Evolutionary conservation across 2,888 invertebrate species (phyloP).

Genomic region (Amphipoea oculea): DNA sequence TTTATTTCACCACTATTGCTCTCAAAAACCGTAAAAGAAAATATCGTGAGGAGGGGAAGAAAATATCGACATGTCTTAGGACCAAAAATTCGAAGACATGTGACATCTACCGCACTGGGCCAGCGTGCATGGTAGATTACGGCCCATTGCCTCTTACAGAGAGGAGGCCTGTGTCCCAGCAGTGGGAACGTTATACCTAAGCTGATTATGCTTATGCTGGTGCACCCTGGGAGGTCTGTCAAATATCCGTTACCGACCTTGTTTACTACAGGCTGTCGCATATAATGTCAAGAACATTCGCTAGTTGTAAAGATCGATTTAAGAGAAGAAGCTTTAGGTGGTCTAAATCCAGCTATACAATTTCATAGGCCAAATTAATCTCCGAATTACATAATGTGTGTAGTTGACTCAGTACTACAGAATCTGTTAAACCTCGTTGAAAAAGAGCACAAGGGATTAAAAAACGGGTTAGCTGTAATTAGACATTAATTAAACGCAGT

Average conservation of each 20-base stretch:
- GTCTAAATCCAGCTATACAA: neutral
- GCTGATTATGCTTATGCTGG: neutral
- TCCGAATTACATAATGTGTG: neutral
- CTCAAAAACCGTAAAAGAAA: too few species aligned
- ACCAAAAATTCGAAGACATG: too few species aligned
- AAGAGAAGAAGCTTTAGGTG: neutral
- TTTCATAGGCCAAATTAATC: too few species aligned
- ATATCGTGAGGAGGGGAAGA: too few species aligned
- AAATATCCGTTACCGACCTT: neutral
- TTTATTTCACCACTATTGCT: too few species aligned
- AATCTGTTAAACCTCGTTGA: constrained; percentile 20
- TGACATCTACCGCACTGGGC: too few species aligned
- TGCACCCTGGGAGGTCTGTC: neutral
- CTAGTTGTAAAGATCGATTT: neutral
- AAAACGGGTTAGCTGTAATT: constrained; percentile 25
- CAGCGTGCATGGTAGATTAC: too few species aligned
- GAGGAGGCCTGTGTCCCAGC: too few species aligned
- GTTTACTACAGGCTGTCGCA: neutral
- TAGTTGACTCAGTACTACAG: neutral
- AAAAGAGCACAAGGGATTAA: neutral
- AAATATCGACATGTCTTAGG: too few species aligned
- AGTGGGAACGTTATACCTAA: too few species aligned
- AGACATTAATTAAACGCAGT: constrained; percentile 37
- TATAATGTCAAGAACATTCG: neutral
- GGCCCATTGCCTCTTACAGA: too few species aligned